Evolutionary conservation across 2,113 vertebrate species (phyloP), one percentile per base, ranked within the genome.

Genomic region (Dromas ardeola): DNA sequence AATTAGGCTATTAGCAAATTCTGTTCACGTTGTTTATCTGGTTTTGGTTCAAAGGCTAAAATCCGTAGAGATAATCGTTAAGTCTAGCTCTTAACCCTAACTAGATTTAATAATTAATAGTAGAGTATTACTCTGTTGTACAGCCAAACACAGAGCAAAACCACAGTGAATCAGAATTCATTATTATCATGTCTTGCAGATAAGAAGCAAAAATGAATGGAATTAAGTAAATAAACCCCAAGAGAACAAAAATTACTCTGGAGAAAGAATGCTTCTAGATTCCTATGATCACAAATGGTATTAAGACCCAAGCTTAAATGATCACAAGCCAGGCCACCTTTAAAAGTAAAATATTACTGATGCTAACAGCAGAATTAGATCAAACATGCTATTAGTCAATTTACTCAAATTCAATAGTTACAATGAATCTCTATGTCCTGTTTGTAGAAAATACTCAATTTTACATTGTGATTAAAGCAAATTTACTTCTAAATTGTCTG

Each of bases 1-100:
- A 88, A 81, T 69, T 79, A 78, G 88, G 40, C 50, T 78, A 47
- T 70, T 74, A 8, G 13, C 19, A 82, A 91, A 72, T 50, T 86
- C 86, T 87, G 79, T 42, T 74, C 59, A 58, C 0, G 1, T 45
- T 88, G 45, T 81, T 96, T 90, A 94, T 84, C 58, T 55, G 53
- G 40, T 83, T 94, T 95, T 92, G 74, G 71, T 97, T 94, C 59
- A 80, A 95, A 95, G 77, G 50, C 66, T 85, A 83, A 92, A 96
- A 95, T 86, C 66, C 91, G 88, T 40, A 88, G n/a, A 93, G 55
- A 94, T n/a, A 59, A 84, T 42, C 13, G 0, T 36, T 40, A 69
- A 77, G 27, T 59, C 43, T 74, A 82, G 32, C 55, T 81, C 49
- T 88, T 81, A 90, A 77, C 26, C 38, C n/a, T 66, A 93, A 89